These are phyloP conservation scores for Sphecodes monilicornis DNA, from an alignment of 2,888 invertebrate genomes.

Conservation along the genomic window DNA sequence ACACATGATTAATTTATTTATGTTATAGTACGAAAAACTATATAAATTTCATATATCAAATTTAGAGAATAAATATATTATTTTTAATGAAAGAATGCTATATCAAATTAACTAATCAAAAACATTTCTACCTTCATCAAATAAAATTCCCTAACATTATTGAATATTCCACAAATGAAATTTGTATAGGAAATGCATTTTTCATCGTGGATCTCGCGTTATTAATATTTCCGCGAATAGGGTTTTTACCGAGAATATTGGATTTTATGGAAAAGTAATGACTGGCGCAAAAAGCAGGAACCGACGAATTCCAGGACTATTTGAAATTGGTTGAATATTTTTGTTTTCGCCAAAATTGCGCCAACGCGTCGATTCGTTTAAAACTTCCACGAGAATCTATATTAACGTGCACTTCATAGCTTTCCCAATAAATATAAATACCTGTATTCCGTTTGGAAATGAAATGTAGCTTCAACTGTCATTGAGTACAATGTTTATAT, in stretches of 20 bases:
- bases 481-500: neutral
- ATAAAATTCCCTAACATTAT: neutral
- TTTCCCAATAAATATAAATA: slow-evolving; percentile 1
- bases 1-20: neutral
- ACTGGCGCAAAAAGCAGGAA: neutral
- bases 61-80: too few species aligned
- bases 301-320: slow-evolving; percentile 19
- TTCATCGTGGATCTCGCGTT: neutral
- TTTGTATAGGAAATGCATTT: neutral
- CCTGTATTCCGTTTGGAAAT: neutral
- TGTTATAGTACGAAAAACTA: neutral
- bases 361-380: neutral
- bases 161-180: neutral
- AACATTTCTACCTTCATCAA: neutral
- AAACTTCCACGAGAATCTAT: slow-evolving; percentile 1
- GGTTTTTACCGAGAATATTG: neutral
- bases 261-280: slow-evolving; percentile 14
- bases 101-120: neutral
- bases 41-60: too few species aligned
- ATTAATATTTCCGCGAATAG: neutral
- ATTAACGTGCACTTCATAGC: neutral
- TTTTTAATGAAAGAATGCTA: neutral
- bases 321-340: slow-evolving; percentile 19
- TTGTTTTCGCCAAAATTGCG: neutral
- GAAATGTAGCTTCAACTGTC: neutral